Percentiles rank a stretch among this genome's conserved stretches.
Conservation (phyloP, 2,888 invertebrate genomes). For the Andrena bucephala region DNA sequence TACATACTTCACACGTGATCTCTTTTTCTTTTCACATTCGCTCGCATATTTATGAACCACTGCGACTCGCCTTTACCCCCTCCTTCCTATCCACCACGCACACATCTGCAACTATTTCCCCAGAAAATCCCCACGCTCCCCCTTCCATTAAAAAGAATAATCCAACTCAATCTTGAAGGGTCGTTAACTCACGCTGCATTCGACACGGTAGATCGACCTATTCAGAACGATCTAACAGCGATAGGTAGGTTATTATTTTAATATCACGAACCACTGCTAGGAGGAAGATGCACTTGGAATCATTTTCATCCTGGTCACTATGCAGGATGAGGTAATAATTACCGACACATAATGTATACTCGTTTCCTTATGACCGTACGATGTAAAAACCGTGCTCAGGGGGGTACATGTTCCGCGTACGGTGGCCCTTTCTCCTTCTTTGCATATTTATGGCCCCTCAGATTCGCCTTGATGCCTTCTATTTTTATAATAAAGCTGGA, state of each 20-base stretch:
- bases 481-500: background rate
- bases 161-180: too few relatives aligned
- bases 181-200: too few relatives aligned
- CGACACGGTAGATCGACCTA: too few relatives aligned
- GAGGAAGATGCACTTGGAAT: background rate
- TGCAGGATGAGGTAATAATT: slow-evolving; percentile 31
- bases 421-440: background rate
- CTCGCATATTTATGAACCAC: slow-evolving; percentile 7
- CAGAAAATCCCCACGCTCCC: background rate
- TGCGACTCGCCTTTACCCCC: background rate
- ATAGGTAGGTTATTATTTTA: background rate
- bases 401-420: background rate
- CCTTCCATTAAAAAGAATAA: background rate
- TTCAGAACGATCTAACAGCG: too few relatives aligned
- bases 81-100: too few relatives aligned
- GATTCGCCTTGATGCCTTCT: too few relatives aligned
- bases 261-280: background rate
- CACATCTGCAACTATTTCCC: background rate
- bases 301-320: background rate
- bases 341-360: background rate
- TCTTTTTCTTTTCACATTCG: background rate
- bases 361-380: slow-evolving; percentile 19
- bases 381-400: background rate
- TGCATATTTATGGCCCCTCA: slow-evolving; percentile 5
- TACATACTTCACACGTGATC: background rate